Conservation (phyloP, 1,140 invertebrate species). For the Drosophila busckii region DNA sequence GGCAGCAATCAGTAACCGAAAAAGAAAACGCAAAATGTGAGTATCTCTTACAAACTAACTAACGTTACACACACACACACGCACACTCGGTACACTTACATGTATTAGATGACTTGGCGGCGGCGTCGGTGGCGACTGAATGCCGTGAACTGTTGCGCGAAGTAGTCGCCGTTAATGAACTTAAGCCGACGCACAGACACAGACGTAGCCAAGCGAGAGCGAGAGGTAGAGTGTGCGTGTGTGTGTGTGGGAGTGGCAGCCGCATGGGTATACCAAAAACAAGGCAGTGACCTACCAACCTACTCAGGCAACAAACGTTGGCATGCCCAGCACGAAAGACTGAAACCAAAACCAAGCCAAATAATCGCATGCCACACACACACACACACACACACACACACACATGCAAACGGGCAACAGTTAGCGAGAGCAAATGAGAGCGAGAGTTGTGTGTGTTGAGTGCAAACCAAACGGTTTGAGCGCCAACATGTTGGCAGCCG, state of each 20-base stretch:
- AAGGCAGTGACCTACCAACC: slow-evolving; percentile 68
- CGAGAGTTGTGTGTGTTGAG: slow-evolving; percentile 15
- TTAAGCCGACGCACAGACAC: slow-evolving; percentile 54
- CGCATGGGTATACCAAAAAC: slow-evolving; percentile 13
- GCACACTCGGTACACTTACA: slow-evolving; percentile 1
- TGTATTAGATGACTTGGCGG: slow-evolving; percentile 3
- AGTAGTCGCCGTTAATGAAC: slow-evolving; percentile 60
- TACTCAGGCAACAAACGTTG: slow-evolving; percentile 38
- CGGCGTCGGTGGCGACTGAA: slow-evolving; percentile 8
- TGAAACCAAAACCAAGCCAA: slow-evolving; percentile 32
- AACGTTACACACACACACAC: slow-evolving; percentile 7
- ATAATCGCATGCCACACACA: slow-evolving; percentile 12
- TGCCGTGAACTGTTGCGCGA: slow-evolving; percentile 60
- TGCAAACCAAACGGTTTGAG: slow-evolving; percentile 2
- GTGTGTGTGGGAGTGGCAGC: slow-evolving; percentile 1
- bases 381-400: slow-evolving; percentile 1
- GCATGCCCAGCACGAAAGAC: slow-evolving; percentile 34
- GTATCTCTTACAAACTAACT: slow-evolving; percentile 40
- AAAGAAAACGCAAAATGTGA: slow-evolving; percentile 20
- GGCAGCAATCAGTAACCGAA: slow-evolving; percentile 26
- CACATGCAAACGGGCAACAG: slow-evolving; percentile 48
- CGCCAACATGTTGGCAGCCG: slow-evolving; percentile 35
- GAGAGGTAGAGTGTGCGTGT: too few relatives aligned
- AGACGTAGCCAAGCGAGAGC: too few relatives aligned
- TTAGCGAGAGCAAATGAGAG: slow-evolving; percentile 42